A percentile compares a stretch with the other conserved stretches of the same genome.
Evolutionary conservation across 2,113 vertebrate genomes (phyloP).

Genomic region (Macrotis lagotis): DNA sequence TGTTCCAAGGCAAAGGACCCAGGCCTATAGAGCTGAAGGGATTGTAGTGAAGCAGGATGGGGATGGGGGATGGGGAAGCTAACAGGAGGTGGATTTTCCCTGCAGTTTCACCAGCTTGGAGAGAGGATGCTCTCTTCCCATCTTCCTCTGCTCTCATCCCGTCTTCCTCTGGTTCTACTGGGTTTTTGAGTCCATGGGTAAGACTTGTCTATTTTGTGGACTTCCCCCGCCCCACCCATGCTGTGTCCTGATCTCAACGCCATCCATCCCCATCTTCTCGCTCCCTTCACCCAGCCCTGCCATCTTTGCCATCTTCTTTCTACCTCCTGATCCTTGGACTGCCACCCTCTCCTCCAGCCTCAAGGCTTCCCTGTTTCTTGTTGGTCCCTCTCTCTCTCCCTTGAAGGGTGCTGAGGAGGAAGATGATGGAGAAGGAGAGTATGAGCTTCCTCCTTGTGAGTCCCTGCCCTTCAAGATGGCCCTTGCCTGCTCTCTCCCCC

Average conservation of each 20-base stretch:
- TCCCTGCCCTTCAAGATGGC: neutral
- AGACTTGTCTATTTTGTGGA: neutral
- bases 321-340: no score
- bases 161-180: neutral
- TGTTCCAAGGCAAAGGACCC: no score
- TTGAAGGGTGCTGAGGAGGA: neutral
- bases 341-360: neutral
- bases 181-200: neutral
- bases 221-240: neutral
- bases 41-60: neutral
- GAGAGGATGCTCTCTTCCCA: neutral
- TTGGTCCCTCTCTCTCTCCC: neutral
- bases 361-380: neutral
- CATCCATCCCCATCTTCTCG: neutral
- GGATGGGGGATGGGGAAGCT: neutral
- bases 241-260: neutral
- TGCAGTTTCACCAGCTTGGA: neutral
- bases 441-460: neutral
- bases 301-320: no score
- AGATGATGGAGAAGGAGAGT: neutral
- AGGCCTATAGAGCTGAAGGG: neutral
- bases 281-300: no score
- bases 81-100: neutral
- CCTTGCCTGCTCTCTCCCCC: neutral
- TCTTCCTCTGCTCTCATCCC: neutral